Percentiles rank a stretch among this genome's conserved stretches.
phyloP scores from a whole-genome alignment of 2,888 invertebrate species.

The Drosophila formosana region DNA sequence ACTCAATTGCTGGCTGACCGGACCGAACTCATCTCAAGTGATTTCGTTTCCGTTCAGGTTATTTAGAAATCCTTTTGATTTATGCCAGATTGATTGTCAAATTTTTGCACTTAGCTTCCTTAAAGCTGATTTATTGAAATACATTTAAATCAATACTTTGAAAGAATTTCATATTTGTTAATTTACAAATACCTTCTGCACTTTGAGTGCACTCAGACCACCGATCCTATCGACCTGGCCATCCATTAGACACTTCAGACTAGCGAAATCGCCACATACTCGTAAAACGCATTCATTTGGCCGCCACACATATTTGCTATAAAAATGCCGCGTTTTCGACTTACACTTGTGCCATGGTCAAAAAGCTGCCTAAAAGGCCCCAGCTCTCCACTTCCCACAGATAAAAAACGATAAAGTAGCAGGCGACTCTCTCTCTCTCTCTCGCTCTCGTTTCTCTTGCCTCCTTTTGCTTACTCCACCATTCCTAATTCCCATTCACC shows the following conservation, averaged over 20 bases:
- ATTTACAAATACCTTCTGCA: neutral
- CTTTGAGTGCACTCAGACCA: neutral
- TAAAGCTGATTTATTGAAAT: slow-evolving; percentile 31
- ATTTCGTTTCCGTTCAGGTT: slow-evolving; percentile 20
- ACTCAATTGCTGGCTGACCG: slow-evolving; percentile 37
- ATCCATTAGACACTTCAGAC: slow-evolving; percentile 44
- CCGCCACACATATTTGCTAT: slow-evolving; percentile 31
- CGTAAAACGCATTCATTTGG: slow-evolving; percentile 59
- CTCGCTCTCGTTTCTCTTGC: neutral
- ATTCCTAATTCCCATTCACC: neutral
- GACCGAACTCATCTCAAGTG: slow-evolving; percentile 21
- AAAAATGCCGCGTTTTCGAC: slow-evolving; percentile 59
- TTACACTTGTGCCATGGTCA: slow-evolving; percentile 59
- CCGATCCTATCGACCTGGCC: slow-evolving; percentile 4
- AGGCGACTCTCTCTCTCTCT: slow-evolving; percentile 36
- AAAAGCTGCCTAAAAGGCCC: slow-evolving; percentile 60
- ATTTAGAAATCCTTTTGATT: slow-evolving; percentile 50
- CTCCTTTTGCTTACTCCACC: neutral
- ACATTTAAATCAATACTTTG: neutral
- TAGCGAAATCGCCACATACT: slow-evolving; percentile 40
- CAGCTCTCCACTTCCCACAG: slow-evolving; percentile 47
- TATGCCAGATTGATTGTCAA: slow-evolving; percentile 43
- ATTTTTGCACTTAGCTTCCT: slow-evolving; percentile 13
- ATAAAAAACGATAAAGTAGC: slow-evolving; percentile 64
- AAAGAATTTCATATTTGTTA: neutral